phyloP scores from a whole-genome alignment of 2,888 invertebrate species.

The Athalia circularis region DNA sequence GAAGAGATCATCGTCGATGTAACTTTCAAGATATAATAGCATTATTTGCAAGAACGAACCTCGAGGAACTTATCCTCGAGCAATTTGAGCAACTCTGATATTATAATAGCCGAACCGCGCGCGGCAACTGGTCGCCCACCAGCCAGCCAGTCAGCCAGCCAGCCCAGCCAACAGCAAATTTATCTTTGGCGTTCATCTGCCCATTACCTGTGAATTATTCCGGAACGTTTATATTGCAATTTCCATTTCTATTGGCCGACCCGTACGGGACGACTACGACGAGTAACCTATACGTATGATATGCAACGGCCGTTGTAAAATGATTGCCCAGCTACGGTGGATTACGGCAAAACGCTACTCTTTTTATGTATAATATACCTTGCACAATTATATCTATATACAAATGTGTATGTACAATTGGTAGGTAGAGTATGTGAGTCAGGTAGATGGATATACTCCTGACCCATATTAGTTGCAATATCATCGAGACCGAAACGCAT shows the following conservation, averaged over 20 bases:
- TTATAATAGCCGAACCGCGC: slow-evolving; percentile 17
- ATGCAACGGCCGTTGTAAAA: slow-evolving; percentile 51
- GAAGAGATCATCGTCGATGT: background rate
- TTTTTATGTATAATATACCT: background rate
- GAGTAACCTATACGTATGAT: too few species aligned
- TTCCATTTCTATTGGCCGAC: slow-evolving; percentile 59
- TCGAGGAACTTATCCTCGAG: slow-evolving; percentile 4
- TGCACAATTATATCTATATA: background rate
- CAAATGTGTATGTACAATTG: background rate
- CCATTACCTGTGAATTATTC: slow-evolving; percentile 57
- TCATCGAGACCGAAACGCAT: too few species aligned
- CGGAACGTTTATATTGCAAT: slow-evolving; percentile 63
- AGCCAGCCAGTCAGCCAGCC: background rate
- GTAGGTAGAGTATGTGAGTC: background rate
- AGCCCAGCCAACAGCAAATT: slow-evolving; percentile 60
- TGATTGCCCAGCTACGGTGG: slow-evolving; percentile 52
- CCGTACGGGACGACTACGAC: too few species aligned
- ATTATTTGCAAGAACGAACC: slow-evolving; percentile 1
- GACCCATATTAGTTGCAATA: too few species aligned
- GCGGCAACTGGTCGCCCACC: slow-evolving; percentile 15
- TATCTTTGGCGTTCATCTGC: slow-evolving; percentile 66
- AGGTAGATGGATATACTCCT: background rate
- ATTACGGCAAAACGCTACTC: slow-evolving; percentile 14
- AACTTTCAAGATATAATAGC: background rate
- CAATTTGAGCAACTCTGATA: slow-evolving; percentile 31